Base-by-base conservation (phyloP, 2,797 vertebrate species). In the Tokudaia muenninki region DNA sequence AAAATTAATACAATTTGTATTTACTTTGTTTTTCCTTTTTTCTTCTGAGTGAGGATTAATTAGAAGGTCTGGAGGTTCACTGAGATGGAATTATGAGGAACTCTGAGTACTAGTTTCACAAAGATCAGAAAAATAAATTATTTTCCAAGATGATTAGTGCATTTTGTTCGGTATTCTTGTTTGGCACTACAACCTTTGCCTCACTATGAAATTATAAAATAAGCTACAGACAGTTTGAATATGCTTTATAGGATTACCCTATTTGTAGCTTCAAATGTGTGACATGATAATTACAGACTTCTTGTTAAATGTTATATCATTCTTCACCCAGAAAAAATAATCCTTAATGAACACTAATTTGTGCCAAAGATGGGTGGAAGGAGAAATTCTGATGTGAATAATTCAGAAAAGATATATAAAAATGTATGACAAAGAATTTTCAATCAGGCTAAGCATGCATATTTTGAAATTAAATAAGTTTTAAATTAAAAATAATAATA, bases 231-330 rank as follows among this genome's bases (percentile, higher is more conserved):
- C 86, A 91, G 72, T 92, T 92, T 96, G 92, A 82, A 97, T 98
- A 96, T 97, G 75, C 52, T 92, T 94, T 97, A 86, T 59, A 92
- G 65, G 63, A 92, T 95, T 95, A 92, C 72, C 80, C 88, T 98
- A 95, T 97, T 97, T 98, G 92, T 95, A 97, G 80, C 74, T 98
- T 95, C 79, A 96, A 87, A 96, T 96, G 57, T 97, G 83, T 97
- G 95, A 94, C 97, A 97, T 72, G 94, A 90, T 97, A 98, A 98
- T 98, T 98, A 95, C 0, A 98, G 93, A 92, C 97, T 98, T 97
- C 94, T 94, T 94, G 55, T 98, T 97, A 97, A 97, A 97, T 97
- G 90, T 97, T 86, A 90, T 97, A 97, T 90, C 95, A 95, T 97
- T 97, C 89, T 92, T 98, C 94, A 97, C 91, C 82, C 91, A 97